Evolutionary conservation across 2,888 invertebrate species (phyloP).

Genomic region (Neoaliturus tenellus): DNA sequence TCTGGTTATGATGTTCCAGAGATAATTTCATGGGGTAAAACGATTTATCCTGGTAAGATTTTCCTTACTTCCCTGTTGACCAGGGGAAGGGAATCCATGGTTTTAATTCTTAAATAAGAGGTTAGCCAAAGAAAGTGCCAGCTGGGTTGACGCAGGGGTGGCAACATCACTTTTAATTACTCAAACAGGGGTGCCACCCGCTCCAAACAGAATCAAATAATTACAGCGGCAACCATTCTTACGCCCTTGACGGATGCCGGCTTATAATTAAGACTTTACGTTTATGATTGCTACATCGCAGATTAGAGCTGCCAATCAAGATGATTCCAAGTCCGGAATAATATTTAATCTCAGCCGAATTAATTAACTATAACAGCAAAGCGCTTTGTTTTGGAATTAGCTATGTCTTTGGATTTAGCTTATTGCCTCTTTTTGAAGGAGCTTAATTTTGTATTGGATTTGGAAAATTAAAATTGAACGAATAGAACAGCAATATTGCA

Average conservation of each 20-base stretch:
- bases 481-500: too few species aligned
- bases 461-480: too few species aligned
- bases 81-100: too few species aligned
- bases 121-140: not conserved
- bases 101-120: not conserved
- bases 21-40: too few species aligned
- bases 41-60: too few species aligned
- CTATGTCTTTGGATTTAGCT: not conserved
- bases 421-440: too few species aligned
- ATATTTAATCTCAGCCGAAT: not conserved
- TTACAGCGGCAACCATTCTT: conserved; percentile 37
- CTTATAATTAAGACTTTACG: conserved; percentile 42
- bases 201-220: conserved; percentile 39
- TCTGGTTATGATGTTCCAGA: too few species aligned
- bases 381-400: not conserved
- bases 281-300: conserved; percentile 7
- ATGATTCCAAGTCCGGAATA: not conserved
- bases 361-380: not conserved
- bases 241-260: conserved; percentile 6
- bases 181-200: conserved; percentile 28
- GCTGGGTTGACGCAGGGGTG: conserved; percentile 3
- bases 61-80: too few species aligned
- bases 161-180: conserved; percentile 39
- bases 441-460: too few species aligned
- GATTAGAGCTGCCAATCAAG: conserved; percentile 15